Percentiles rank a stretch among this genome's conserved stretches.
Evolutionary conservation across 1,140 invertebrate species (phyloP).

Genomic region (Drosophila gunungcola): DNA sequence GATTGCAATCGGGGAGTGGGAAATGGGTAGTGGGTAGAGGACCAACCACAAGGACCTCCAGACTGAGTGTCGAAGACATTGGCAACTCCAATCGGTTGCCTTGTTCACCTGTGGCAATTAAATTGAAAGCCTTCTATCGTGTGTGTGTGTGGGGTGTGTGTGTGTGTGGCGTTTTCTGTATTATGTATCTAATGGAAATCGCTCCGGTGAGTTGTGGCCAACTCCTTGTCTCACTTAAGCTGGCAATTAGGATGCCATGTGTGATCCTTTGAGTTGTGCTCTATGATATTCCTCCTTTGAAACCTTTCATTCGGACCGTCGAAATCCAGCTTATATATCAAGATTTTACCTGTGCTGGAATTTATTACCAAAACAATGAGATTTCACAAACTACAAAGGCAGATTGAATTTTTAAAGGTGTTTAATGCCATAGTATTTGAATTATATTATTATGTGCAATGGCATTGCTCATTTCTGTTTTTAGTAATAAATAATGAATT

Average conservation of each 20-base stretch:
- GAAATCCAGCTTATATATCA: conserved; percentile 8
- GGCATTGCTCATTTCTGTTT: no score
- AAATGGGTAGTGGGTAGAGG: background rate
- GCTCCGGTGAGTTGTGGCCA: conserved; percentile 40
- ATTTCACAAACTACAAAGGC: no score
- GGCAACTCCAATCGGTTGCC: conserved; percentile 28
- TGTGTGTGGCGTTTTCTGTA: conserved; percentile 4
- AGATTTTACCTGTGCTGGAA: background rate
- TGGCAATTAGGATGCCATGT: conserved; percentile 40
- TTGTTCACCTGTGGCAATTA: conserved; percentile 57
- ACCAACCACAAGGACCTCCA: conserved; percentile 22
- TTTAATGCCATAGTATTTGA: no score
- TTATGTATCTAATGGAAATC: conserved; percentile 48
- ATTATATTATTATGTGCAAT: no score
- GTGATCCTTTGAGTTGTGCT: conserved; percentile 18
- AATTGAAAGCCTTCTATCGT: conserved; percentile 33
- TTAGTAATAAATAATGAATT: no score
- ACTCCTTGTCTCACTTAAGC: conserved; percentile 23
- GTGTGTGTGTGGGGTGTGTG: conserved; percentile 17
- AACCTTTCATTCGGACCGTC: conserved; percentile 1
- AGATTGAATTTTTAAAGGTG: no score
- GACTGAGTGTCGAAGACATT: conserved; percentile 43
- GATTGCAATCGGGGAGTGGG: conserved; percentile 44
- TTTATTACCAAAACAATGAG: background rate
- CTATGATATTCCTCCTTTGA: background rate